Conservation (phyloP, 2,888 invertebrate species). For the Mythimna loreyi region DNA sequence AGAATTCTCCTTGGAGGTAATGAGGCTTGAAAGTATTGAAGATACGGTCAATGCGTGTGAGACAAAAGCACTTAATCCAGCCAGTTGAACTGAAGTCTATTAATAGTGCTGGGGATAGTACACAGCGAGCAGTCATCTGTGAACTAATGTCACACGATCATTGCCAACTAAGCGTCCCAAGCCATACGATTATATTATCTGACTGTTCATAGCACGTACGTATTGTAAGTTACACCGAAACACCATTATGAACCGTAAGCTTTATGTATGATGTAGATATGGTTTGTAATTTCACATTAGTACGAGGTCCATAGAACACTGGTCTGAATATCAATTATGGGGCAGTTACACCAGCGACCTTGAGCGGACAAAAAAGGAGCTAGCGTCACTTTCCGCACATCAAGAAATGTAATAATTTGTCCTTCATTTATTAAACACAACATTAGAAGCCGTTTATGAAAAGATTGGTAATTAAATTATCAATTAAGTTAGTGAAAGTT, state of each 20-base stretch:
- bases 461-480: no score
- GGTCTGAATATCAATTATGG: no score
- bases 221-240: background rate
- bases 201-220: background rate
- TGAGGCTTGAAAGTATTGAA: background rate
- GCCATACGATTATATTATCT: constrained; percentile 8
- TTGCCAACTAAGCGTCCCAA: constrained; percentile 21
- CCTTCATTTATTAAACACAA: no score
- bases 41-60: background rate
- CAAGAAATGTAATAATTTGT: no score
- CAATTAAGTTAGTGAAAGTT: no score
- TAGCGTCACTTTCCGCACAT: no score
- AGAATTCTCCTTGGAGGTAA: background rate
- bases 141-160: constrained; percentile 39
- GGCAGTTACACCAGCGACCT: no score
- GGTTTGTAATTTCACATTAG: background rate
- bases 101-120: constrained; percentile 10
- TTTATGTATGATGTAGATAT: no score
- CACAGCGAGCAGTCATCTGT: constrained; percentile 28
- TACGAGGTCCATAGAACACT: no score
- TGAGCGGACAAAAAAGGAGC: no score
- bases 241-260: background rate
- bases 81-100: constrained; percentile 21
- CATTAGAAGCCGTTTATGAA: no score
- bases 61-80: background rate